Evolutionary conservation across 2,797 vertebrate genomes (phyloP), one percentile per base, ranked within the genome.

Genomic region (Alcedo quadribrachys): DNA sequence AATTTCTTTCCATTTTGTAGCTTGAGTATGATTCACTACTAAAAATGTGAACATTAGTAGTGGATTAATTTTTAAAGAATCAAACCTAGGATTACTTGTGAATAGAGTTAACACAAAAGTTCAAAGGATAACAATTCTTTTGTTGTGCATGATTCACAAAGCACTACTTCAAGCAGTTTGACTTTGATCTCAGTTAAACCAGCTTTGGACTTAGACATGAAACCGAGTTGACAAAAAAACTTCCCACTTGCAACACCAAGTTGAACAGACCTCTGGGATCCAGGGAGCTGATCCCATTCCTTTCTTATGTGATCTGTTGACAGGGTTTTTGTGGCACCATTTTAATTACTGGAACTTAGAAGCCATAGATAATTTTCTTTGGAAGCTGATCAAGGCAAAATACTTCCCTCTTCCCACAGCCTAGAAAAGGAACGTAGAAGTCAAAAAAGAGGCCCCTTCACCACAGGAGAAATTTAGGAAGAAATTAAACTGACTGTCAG

Each of bases 61-160:
- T 66, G 32, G 46, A 89, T 79, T 78, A 71, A 69, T 80, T 75
- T 92, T 92, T 75, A 65, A 79, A 87, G 53, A 85, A 74, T 19
- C 65, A 85, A 54, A 12, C 30, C 46, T 68, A 67, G 55, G 58
- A 83, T 83, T 92, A 85, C 55, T 83, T 69, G 19, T 45, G 61
- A 87, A 90, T 46, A 61, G 20, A 77, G 20, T 58, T 87, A 87
- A 79, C 50, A 62, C 12, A 70, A 32, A 57, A 90, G 54, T 65
- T 81, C 62, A 85, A 82, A 62, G 57, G 55, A 85, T 75, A 78
- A 13, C 46, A 76, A n/a, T 57, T 55, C 50, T 61, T 67, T 25
- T 35, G 24, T 46, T 43, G 42, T 8, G 19, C 37, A 37, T n/a
- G 40, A 89, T 71, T 87, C 68, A 78, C 62, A 43, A 92, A 93